A percentile compares a stretch with the other conserved stretches of the same genome.
Evolutionary conservation across 92 coral and sea anemone genomes (phyloP).

Genomic region (Meandrina meandrites): DNA sequence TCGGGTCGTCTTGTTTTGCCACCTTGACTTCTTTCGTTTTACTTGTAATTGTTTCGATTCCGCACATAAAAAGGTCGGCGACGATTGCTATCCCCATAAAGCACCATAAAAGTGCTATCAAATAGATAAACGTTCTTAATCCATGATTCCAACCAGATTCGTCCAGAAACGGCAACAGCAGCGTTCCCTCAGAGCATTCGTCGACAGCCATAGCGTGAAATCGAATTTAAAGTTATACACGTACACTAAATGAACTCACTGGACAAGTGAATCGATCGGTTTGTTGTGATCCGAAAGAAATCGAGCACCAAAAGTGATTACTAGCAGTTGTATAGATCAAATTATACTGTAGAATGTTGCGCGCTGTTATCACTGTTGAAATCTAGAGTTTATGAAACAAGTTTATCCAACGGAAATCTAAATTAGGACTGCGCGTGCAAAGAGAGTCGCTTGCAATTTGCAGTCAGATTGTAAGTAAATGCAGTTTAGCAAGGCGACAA

Average conservation of each 20-base stretch:
- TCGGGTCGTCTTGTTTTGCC: conserved; percentile 71
- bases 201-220: conserved; percentile 46
- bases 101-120: conserved; percentile 90
- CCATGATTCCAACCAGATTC: conserved; percentile 91
- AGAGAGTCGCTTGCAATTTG: background rate
- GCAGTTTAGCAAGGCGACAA: background rate
- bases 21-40: conserved; percentile 90
- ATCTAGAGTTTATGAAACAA: conserved; percentile 29
- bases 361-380: conserved; percentile 1
- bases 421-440: conserved; percentile 19
- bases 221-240: background rate
- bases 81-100: conserved; percentile 96
- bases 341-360: background rate
- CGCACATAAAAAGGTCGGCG: conserved; percentile 98
- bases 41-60: conserved; percentile 96
- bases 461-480: conserved; percentile 5
- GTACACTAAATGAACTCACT: background rate
- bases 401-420: conserved; percentile 15
- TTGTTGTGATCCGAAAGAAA: background rate
- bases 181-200: conserved; percentile 73
- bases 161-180: conserved; percentile 81
- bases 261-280: background rate
- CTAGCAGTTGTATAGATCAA: background rate
- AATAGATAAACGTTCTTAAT: conserved; percentile 73
- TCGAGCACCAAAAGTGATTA: background rate